Conservation (phyloP, 2,888 invertebrate genomes). For the Phorcus lineatus region DNA sequence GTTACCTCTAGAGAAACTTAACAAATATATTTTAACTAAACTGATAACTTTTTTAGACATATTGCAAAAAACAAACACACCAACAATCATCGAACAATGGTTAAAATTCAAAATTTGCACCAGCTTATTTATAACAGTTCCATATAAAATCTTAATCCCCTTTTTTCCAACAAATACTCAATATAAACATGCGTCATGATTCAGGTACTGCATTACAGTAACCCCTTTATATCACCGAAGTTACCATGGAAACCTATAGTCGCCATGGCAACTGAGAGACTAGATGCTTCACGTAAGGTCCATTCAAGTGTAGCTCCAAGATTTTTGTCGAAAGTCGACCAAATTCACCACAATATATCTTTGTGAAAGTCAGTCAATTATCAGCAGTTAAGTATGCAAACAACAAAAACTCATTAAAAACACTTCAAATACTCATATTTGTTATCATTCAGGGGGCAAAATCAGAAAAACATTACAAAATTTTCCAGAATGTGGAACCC, state of each 20-base stretch:
- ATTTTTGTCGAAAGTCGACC: conserved; percentile 61
- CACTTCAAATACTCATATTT: neutral
- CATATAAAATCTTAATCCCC: neutral
- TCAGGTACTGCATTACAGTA: neutral
- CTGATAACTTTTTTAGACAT: conserved; percentile 3
- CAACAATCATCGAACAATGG: conserved; percentile 4
- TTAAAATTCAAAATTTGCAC: neutral
- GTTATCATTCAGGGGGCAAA: too few species aligned
- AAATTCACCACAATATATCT: conserved; percentile 18
- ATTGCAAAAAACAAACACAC: conserved; percentile 15
- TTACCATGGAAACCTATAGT: neutral
- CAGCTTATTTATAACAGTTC: neutral
- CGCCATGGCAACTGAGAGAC: conserved; percentile 14
- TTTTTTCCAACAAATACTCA: neutral
- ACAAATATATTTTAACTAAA: neutral
- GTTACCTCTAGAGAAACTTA: too few species aligned
- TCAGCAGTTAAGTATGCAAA: conserved; percentile 6
- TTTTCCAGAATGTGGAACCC: too few species aligned
- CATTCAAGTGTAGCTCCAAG: conserved; percentile 55
- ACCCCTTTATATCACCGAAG: neutral
- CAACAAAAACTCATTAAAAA: neutral
- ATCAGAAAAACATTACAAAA: too few species aligned
- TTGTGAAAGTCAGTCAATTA: neutral
- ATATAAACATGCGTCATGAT: neutral
- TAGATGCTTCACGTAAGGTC: conserved; percentile 49